Evolutionary conservation across 2,113 vertebrate genomes (phyloP).

Genomic region (Astur gentilis): DNA sequence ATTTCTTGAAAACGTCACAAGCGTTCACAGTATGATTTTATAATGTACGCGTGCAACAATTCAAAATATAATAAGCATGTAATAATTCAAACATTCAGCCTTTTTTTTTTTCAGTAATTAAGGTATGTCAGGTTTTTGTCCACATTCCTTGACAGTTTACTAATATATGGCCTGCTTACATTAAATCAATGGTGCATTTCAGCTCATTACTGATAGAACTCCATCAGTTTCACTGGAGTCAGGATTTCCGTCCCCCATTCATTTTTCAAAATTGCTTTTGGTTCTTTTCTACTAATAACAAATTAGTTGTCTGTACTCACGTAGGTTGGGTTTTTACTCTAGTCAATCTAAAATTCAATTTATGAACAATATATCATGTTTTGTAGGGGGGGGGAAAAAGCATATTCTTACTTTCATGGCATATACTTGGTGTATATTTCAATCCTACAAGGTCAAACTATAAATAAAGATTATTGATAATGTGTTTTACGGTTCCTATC

Average conservation of each 20-base stretch:
- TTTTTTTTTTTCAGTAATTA: background rate
- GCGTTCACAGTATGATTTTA: background rate
- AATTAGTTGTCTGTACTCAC: background rate
- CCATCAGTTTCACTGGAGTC: background rate
- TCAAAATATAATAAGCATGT: background rate
- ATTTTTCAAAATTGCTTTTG: background rate
- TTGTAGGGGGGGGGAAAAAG: rapidly evolving
- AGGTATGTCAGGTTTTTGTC: background rate
- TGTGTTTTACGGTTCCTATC: background rate
- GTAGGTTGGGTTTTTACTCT: background rate
- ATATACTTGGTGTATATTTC: background rate
- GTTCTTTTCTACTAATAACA: background rate
- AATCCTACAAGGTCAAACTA: background rate
- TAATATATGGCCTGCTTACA: background rate
- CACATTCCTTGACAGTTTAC: background rate
- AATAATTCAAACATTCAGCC: background rate
- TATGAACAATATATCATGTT: background rate
- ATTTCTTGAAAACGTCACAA: background rate
- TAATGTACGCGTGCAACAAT: background rate
- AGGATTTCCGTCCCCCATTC: background rate
- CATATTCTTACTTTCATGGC: background rate
- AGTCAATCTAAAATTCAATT: background rate
- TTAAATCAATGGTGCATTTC: background rate
- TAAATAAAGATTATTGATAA: background rate
- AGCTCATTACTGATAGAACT: background rate